A percentile compares a stretch with the other conserved stretches of the same genome.
These are phyloP conservation scores for Gobio gobio DNA, from an alignment of 2,113 vertebrate genomes.

Conservation along the genomic window DNA sequence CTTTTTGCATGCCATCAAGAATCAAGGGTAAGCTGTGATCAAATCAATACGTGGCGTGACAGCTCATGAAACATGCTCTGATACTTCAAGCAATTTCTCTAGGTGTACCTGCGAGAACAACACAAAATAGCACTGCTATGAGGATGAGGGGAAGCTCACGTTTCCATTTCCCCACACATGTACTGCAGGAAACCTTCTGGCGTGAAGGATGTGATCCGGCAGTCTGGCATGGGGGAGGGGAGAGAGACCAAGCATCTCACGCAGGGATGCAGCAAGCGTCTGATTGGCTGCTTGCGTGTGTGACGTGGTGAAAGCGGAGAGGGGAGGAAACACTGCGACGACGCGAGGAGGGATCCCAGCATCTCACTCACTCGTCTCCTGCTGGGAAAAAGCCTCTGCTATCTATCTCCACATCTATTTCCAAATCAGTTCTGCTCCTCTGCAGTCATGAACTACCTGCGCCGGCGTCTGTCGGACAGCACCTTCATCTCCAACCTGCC, in stretches of 20 bases:
- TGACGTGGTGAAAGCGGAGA: constrained; percentile 63
- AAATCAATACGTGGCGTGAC: neutral
- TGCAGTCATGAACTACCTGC: constrained; percentile 92
- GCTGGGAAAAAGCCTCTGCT: constrained; percentile 2
- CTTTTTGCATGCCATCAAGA: neutral
- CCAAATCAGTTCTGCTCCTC: neutral
- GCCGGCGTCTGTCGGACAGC: constrained; percentile 95
- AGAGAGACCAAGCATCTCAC: constrained; percentile 66
- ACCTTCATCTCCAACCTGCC: constrained; percentile 97
- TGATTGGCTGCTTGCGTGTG: constrained; percentile 70
- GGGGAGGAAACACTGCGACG: constrained; percentile 61
- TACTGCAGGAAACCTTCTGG: constrained; percentile 64
- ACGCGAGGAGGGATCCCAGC: constrained; percentile 67
- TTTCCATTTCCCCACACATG: constrained; percentile 29
- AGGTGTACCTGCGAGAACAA: neutral
- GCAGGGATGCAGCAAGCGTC: constrained; percentile 60
- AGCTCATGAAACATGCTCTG: neutral
- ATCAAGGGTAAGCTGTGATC: neutral
- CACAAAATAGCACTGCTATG: neutral
- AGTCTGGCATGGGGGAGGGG: constrained; percentile 75
- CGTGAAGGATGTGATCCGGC: constrained; percentile 63
- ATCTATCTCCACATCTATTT: neutral
- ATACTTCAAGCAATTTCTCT: neutral
- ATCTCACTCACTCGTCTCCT: constrained; percentile 59
- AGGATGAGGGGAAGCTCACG: neutral